phyloP scores from a whole-genome alignment of 2,888 invertebrate genomes.

The Phaedon cochleariae region DNA sequence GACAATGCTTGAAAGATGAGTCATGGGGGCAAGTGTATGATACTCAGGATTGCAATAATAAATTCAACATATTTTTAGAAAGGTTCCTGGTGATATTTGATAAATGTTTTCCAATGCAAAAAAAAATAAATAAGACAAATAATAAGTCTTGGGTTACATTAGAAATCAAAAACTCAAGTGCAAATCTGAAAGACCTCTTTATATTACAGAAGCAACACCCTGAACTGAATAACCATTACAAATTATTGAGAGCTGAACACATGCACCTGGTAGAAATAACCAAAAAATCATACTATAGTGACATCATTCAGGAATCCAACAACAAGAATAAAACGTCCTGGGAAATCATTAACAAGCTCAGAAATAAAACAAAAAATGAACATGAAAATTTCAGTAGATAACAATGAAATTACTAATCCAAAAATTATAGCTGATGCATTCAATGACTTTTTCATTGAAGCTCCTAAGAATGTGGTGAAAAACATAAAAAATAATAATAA shows the following conservation, averaged over 20 bases:
- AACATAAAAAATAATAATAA: not conserved
- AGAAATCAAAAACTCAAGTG: not conserved
- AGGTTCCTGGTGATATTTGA: not conserved
- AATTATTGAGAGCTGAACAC: not conserved
- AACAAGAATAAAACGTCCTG: slow-evolving; percentile 8
- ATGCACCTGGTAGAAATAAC: slow-evolving; percentile 1
- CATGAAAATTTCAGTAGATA: not conserved
- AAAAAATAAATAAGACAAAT: not conserved
- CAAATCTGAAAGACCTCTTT: not conserved
- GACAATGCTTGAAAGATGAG: not conserved
- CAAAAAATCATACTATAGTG: slow-evolving; percentile 12
- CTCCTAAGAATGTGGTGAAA: not conserved
- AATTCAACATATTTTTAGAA: not conserved
- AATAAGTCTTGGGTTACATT: not conserved
- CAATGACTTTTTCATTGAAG: not conserved
- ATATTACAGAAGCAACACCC: not conserved
- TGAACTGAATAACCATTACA: not conserved
- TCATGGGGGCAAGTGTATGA: not conserved
- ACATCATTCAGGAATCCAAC: not conserved
- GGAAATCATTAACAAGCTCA: not conserved
- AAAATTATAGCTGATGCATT: not conserved
- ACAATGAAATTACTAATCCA: not conserved
- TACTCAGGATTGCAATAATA: not conserved
- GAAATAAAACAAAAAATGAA: not conserved
- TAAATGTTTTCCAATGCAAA: not conserved